Base-by-base conservation (phyloP, 2,113 vertebrate species). In the Pangasianodon hypophthalmus region DNA sequence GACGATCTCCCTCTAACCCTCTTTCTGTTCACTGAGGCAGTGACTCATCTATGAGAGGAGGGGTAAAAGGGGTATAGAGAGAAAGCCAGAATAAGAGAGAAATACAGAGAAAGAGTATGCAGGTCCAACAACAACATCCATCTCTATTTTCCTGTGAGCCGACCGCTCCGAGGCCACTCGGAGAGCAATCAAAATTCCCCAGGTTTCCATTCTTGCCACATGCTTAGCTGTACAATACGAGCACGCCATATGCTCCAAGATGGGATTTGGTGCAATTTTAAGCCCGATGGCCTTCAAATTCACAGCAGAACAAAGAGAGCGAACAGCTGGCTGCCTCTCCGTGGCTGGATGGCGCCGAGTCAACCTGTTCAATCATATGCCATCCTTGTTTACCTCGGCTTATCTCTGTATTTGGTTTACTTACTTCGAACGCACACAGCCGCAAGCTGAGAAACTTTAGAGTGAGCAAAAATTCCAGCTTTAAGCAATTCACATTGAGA, bases 81-180 rank as follows among this genome's bases (percentile, higher is more conserved):
- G 54, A 62, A 37, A 83, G 81, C 21, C 18, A 19, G 54, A 60
- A 84, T 29, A 60, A n/a, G 85, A 69, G 26, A 67, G 37, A 73
- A 54, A 77, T 29, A 77, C 50, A 83, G 67, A 88, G 64, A 56
- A 79, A 44, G 16, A 80, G 73, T 18, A 26, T 16, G 62, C 52
- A 71, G 69, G 60, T 92, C 88, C 93, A 88, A 93, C 87, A 92
- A 92, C 91, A 92, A 92, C 91, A 93, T 91, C 90, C 89, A 91
- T 90, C 93, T 92, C 89, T 91, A 92, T 92, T 91, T 90, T 89
- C 90, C 88, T 85, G 69, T 11, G 79, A 91, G 91, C 56, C 90
- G 91, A 90, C 90, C 88, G 71, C 91, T 92, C 87, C 58, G 87
- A 90, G 88, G 87, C 81, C 87, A 75, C 86, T 87, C 89, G 86